These are phyloP conservation scores for Charina bottae DNA, from an alignment of 2,113 vertebrate genomes.

Conservation along the genomic window DNA sequence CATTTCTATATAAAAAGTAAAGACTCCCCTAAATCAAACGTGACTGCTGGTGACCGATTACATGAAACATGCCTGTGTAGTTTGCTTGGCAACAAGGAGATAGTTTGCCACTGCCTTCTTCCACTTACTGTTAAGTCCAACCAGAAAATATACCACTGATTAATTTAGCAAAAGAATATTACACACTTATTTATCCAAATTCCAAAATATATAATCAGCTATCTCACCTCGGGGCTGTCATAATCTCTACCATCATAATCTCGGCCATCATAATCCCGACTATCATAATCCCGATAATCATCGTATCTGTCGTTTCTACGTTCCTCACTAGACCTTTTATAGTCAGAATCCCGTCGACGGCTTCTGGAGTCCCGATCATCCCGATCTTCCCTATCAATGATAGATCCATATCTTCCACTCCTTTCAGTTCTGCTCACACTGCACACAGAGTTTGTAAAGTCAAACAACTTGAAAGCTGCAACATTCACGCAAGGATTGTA, in stretches of 20 bases:
- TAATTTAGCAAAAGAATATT: not conserved
- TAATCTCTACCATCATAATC: slow-evolving; percentile 72
- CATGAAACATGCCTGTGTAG: not conserved
- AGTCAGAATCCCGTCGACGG: slow-evolving; percentile 87
- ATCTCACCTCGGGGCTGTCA: slow-evolving; percentile 36
- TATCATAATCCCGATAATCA: slow-evolving; percentile 87
- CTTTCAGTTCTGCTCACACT: slow-evolving; percentile 94
- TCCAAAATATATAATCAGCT: not conserved
- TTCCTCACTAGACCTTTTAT: slow-evolving; percentile 88
- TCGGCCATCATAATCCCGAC: slow-evolving; percentile 81
- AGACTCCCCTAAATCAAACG: not conserved
- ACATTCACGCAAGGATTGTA: not conserved
- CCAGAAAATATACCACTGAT: not conserved
- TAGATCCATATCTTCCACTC: slow-evolving; percentile 93
- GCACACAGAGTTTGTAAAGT: slow-evolving; percentile 34
- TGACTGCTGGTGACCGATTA: not conserved
- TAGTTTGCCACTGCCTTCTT: not conserved
- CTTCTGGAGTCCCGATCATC: slow-evolving; percentile 85
- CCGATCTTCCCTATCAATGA: slow-evolving; percentile 86
- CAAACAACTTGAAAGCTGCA: not conserved
- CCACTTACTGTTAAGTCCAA: not conserved
- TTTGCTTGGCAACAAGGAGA: not conserved
- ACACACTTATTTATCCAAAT: not conserved
- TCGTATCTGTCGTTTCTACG: slow-evolving; percentile 88
- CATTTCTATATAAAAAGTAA: not conserved